Percentiles rank a stretch among this genome's conserved stretches.
phyloP scores from a whole-genome alignment of 2,113 vertebrate species.

The Nycticryphes semicollaris region DNA sequence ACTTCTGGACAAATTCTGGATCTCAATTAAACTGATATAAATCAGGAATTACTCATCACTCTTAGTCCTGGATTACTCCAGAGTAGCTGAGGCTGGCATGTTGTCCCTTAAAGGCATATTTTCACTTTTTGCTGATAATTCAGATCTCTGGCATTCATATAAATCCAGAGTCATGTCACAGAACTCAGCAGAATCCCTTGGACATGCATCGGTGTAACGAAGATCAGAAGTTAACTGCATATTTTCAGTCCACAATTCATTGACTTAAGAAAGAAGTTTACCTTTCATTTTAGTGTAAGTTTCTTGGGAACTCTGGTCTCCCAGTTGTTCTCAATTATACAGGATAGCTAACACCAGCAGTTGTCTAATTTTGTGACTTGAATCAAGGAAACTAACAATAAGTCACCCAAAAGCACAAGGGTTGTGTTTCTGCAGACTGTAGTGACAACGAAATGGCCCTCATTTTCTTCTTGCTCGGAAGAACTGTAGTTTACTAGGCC shows the following conservation, averaged over 20 bases:
- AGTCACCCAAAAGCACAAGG: conserved; percentile 77
- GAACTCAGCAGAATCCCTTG: conserved; percentile 1
- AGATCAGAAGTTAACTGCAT: neutral
- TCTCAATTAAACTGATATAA: conserved; percentile 20
- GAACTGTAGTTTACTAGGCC: conserved; percentile 56
- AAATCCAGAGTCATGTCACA: neutral
- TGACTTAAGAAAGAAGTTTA: neutral
- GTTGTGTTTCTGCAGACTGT: conserved; percentile 64
- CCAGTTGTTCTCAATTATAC: neutral
- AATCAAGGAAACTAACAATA: conserved; percentile 50
- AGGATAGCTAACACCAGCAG: conserved; percentile 68
- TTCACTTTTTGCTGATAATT: neutral
- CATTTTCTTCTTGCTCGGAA: conserved; percentile 52
- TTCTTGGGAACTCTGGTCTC: neutral
- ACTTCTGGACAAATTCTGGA: conserved; percentile 30
- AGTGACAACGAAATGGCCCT: conserved; percentile 64
- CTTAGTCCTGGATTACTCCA: neutral
- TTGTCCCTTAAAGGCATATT: neutral
- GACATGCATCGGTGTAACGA: neutral
- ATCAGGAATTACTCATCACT: conserved; percentile 4
- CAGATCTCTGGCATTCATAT: neutral
- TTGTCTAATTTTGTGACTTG: conserved; percentile 51
- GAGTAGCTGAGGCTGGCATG: neutral
- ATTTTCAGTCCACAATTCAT: neutral
- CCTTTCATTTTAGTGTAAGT: neutral